A percentile compares a stretch with the other conserved stretches of the same genome.
phyloP scores from a whole-genome alignment of 2,888 invertebrate species.

The Lycocerus yunnanus region DNA sequence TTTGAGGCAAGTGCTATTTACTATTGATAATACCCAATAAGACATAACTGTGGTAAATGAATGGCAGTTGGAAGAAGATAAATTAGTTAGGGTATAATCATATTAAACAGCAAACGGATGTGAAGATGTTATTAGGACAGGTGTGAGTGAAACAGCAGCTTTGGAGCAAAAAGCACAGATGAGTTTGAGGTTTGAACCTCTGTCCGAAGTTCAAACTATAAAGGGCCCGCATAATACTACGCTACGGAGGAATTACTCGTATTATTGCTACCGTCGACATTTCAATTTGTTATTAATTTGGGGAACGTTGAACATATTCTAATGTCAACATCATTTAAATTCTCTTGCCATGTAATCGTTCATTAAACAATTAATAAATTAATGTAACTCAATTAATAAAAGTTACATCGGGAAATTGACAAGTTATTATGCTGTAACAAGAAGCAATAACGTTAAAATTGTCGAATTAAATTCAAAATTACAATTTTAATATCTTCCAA shows the following conservation, averaged over 20 bases:
- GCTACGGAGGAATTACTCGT: background rate
- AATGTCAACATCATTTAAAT: background rate
- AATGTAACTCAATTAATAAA: background rate
- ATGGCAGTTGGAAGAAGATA: background rate
- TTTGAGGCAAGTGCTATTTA: background rate
- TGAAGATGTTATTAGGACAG: background rate
- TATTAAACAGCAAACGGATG: background rate
- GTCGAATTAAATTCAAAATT: background rate
- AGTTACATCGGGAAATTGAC: background rate
- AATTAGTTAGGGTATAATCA: background rate
- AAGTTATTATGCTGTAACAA: background rate
- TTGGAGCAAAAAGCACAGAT: background rate
- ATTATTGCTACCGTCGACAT: background rate
- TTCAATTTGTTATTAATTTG: background rate
- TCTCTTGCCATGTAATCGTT: background rate
- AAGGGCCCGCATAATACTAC: background rate
- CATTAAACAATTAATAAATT: background rate
- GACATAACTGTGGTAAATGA: background rate
- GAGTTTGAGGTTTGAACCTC: background rate
- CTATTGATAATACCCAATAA: background rate
- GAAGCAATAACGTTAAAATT: background rate
- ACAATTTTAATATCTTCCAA: background rate
- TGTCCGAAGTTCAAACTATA: background rate
- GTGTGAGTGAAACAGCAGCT: background rate
- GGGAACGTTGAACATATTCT: background rate